Percentiles rank a stretch among this genome's conserved stretches.
Evolutionary conservation across 92 coral and sea anemone species (phyloP).

Genomic region (Epizoanthus rinbou): DNA sequence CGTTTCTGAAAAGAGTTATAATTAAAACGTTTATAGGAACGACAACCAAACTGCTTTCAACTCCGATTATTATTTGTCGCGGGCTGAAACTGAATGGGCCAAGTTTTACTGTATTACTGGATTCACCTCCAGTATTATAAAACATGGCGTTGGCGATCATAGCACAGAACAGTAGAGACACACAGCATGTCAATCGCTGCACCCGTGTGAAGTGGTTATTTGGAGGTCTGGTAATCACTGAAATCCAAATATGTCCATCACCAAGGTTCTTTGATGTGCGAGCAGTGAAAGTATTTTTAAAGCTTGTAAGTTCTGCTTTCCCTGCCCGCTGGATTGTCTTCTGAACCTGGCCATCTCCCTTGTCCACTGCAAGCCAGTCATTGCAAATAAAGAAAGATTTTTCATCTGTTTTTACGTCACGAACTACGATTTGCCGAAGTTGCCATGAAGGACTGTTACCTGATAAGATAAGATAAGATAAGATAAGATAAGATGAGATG

Average conservation of each 20-base stretch:
- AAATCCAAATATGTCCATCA: conserved; percentile 86
- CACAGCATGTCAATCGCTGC: conserved; percentile 64
- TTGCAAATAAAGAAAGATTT: conserved; percentile 74
- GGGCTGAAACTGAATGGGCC: conserved; percentile 60
- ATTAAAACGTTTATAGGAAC: conserved; percentile 57
- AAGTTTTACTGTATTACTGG: conserved; percentile 39
- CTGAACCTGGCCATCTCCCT: conserved; percentile 77
- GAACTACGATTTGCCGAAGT: conserved; percentile 66
- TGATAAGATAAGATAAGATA: not conserved
- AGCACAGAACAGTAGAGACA: conserved; percentile 56
- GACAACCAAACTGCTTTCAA: conserved; percentile 52
- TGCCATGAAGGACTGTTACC: conserved; percentile 81
- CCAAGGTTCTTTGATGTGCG: conserved; percentile 69
- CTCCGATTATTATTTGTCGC: conserved; percentile 50
- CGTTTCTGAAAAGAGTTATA: conserved; percentile 55
- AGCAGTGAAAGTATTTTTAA: conserved; percentile 70
- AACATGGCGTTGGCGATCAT: conserved; percentile 67
- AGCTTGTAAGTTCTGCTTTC: conserved; percentile 63
- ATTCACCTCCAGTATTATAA: conserved; percentile 40
- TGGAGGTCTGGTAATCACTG: conserved; percentile 76
- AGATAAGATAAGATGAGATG: too few relatives aligned
- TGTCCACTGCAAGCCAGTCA: conserved; percentile 88
- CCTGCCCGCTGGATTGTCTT: conserved; percentile 57
- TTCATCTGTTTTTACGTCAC: conserved; percentile 66
- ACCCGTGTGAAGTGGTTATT: conserved; percentile 75